These are phyloP conservation scores for Emydoidea blandingii DNA, from an alignment of 2,797 vertebrate species.

Conservation along the genomic window DNA sequence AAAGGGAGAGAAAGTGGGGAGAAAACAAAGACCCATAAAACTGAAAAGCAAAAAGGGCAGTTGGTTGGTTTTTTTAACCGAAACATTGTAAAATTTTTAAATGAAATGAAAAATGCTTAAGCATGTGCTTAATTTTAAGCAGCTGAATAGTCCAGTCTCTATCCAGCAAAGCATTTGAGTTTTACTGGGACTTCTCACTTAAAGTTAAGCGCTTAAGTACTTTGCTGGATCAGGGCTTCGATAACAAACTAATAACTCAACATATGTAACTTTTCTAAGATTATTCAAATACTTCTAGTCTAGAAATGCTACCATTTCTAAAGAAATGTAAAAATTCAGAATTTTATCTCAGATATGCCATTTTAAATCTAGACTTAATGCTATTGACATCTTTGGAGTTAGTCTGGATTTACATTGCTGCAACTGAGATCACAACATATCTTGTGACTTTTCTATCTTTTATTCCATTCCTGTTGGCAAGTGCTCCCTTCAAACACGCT, in stretches of 20 bases:
- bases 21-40: background rate
- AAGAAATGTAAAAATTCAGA: slow-evolving; percentile 8
- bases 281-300: background rate
- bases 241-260: background rate
- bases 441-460: background rate
- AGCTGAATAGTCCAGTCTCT: slow-evolving; percentile 11
- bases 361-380: background rate
- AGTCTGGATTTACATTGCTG: slow-evolving; percentile 5
- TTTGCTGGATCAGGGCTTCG: background rate
- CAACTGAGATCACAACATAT: background rate
- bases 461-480: background rate
- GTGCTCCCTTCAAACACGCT: background rate
- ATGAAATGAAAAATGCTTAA: background rate
- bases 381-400: background rate
- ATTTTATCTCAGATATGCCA: background rate
- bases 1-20: background rate
- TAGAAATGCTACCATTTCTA: background rate
- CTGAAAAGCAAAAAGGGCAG: background rate
- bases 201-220: slow-evolving; percentile 28
- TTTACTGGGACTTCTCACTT: slow-evolving; percentile 9
- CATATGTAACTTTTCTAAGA: slow-evolving; percentile 15
- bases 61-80: background rate
- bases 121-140: background rate
- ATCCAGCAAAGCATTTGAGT: background rate
- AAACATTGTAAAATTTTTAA: slow-evolving; percentile 17